phyloP scores from a whole-genome alignment of 2,888 invertebrate genomes.

The Germaria angustata region DNA sequence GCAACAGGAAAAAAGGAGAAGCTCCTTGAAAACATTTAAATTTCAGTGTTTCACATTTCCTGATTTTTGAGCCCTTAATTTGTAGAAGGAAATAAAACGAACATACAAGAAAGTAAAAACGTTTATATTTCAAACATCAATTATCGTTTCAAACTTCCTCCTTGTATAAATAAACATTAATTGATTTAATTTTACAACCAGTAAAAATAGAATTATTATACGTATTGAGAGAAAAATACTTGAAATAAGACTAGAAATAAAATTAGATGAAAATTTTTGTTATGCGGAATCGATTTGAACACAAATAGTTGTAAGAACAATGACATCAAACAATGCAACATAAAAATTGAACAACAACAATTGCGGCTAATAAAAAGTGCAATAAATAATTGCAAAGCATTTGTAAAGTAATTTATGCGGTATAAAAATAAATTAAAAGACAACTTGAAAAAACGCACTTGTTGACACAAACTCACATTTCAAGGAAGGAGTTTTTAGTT shows the following conservation, averaged over 20 bases:
- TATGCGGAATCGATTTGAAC: slow-evolving; percentile 77
- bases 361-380: slow-evolving; percentile 15
- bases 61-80: neutral
- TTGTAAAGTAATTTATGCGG: slow-evolving; percentile 59
- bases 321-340: slow-evolving; percentile 70
- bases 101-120: neutral
- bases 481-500: slow-evolving; percentile 24
- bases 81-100: slow-evolving; percentile 13
- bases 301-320: slow-evolving; percentile 74
- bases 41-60: no score
- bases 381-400: slow-evolving; percentile 49
- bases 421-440: neutral
- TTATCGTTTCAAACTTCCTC: slow-evolving; percentile 26
- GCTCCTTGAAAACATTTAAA: no score
- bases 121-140: slow-evolving; percentile 1
- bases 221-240: slow-evolving; percentile 36
- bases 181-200: slow-evolving; percentile 57
- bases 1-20: no score
- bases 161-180: slow-evolving; percentile 57
- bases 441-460: slow-evolving; percentile 29
- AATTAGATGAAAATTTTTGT: slow-evolving; percentile 70
- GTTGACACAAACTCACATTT: neutral
- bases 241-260: slow-evolving; percentile 35
- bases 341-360: slow-evolving; percentile 36
- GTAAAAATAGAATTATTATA: slow-evolving; percentile 58